Evolutionary conservation across 1,140 invertebrate species (phyloP).

Genomic region (Neodiprion fabricii): DNA sequence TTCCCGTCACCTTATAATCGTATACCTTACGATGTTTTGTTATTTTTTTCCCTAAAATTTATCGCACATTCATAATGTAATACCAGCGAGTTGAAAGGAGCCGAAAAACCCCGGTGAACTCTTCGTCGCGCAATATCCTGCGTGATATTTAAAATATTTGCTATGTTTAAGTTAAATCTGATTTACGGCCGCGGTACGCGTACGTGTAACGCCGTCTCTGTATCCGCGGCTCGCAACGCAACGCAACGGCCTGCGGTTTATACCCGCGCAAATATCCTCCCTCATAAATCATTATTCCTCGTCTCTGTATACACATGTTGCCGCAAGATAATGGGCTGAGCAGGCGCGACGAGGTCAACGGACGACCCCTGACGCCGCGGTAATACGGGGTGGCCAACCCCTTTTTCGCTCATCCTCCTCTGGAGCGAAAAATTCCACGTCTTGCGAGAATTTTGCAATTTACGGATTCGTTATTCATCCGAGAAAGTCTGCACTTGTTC

Average conservation of each 20-base stretch:
- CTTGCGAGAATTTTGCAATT: too few relatives aligned
- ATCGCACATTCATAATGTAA: not conserved
- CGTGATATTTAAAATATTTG: conserved; percentile 28
- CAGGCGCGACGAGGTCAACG: conserved; percentile 41
- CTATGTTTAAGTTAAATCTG: conserved; percentile 41
- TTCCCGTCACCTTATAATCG: too few relatives aligned
- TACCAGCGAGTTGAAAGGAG: not conserved
- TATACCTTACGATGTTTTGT: not conserved
- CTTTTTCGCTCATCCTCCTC: conserved; percentile 8
- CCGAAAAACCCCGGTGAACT: not conserved
- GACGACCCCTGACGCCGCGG: conserved; percentile 37
- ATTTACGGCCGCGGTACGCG: conserved; percentile 25
- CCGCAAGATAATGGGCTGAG: conserved; percentile 38
- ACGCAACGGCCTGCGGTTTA: conserved; percentile 6
- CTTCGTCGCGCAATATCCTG: not conserved
- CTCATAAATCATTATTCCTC: conserved; percentile 40
- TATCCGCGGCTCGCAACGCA: not conserved
- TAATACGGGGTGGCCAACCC: conserved; percentile 29
- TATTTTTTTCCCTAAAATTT: not conserved
- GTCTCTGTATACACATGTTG: conserved; percentile 29
- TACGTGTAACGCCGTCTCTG: not conserved
- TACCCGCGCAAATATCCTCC: conserved; percentile 23
- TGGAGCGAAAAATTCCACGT: not conserved
- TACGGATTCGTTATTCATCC: too few relatives aligned
- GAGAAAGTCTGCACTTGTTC: too few relatives aligned